Percentiles rank a stretch among this genome's conserved stretches.
Conservation (phyloP, 2,888 invertebrate species). For the Callosobruchus maculatus region DNA sequence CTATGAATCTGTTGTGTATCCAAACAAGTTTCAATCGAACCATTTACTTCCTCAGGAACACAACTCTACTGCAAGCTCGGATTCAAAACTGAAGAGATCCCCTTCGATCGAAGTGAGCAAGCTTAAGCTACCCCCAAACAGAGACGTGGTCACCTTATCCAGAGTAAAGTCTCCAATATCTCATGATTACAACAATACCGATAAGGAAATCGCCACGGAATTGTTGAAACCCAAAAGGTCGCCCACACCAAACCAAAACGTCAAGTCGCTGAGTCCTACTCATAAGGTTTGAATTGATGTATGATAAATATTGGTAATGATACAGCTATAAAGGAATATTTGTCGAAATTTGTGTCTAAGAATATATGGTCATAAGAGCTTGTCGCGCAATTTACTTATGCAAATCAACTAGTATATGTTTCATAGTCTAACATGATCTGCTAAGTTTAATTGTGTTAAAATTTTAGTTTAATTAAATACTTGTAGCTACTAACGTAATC, state of each 20-base stretch:
- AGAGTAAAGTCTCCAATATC: slow-evolving; percentile 46
- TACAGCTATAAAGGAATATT: too few species aligned
- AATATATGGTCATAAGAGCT: too few species aligned
- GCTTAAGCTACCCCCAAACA: slow-evolving; percentile 41
- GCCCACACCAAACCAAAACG: slow-evolving; percentile 25
- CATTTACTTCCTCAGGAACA: slow-evolving; percentile 6
- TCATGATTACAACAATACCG: slow-evolving; percentile 40
- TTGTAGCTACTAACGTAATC: too few species aligned
- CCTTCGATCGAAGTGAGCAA: slow-evolving; percentile 21
- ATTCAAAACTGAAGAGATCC: neutral
- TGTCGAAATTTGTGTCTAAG: too few species aligned
- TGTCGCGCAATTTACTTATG: too few species aligned
- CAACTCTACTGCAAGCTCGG: slow-evolving; percentile 8
- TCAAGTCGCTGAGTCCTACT: neutral
- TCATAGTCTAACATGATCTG: too few species aligned
- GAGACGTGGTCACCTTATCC: slow-evolving; percentile 42
- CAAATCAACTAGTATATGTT: too few species aligned
- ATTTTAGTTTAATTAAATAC: too few species aligned
- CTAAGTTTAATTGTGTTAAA: too few species aligned
- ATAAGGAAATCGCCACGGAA: slow-evolving; percentile 46
- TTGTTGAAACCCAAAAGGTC: slow-evolving; percentile 35
- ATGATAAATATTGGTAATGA: too few species aligned
- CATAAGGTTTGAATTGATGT: too few species aligned
- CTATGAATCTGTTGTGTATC: too few species aligned
- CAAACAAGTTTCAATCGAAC: slow-evolving; percentile 7